Percentiles rank a stretch among this genome's conserved stretches.
Evolutionary conservation across 1,140 invertebrate genomes (phyloP).

Genomic region (Hycleus cichorii): DNA sequence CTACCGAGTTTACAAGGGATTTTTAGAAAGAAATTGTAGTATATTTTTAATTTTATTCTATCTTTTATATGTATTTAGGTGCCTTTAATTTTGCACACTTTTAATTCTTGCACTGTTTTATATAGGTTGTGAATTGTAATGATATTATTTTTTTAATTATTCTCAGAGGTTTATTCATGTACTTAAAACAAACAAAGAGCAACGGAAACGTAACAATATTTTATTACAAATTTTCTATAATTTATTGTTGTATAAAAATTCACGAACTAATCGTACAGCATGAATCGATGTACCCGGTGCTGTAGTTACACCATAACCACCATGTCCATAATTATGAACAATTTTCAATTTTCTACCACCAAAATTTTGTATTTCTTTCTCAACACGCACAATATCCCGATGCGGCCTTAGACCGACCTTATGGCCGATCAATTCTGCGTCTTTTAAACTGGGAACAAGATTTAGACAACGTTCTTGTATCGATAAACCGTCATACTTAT

Average conservation of each 20-base stretch:
- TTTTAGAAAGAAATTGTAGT: slow-evolving; percentile 33
- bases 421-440: slow-evolving; percentile 54
- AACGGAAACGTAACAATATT: neutral
- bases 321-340: slow-evolving; percentile 90
- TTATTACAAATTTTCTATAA: slow-evolving; percentile 35
- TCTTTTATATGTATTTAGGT: too few relatives aligned
- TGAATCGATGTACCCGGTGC: slow-evolving; percentile 77
- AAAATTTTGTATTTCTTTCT: slow-evolving; percentile 49
- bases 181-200: neutral
- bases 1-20: slow-evolving; percentile 34
- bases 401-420: slow-evolving; percentile 73
- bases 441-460: slow-evolving; percentile 64
- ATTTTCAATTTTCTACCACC: slow-evolving; percentile 49
- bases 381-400: slow-evolving; percentile 67
- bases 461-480: slow-evolving; percentile 68
- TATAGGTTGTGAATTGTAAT: neutral
- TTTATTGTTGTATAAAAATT: slow-evolving; percentile 50
- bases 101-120: neutral
- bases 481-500: slow-evolving; percentile 59
- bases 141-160: neutral
- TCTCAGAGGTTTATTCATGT: neutral
- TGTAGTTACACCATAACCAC: slow-evolving; percentile 81
- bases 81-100: neutral
- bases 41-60: too few relatives aligned
- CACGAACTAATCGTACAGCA: slow-evolving; percentile 60